Conservation (phyloP, 2,888 invertebrate species). For the Hypena proboscidalis region DNA sequence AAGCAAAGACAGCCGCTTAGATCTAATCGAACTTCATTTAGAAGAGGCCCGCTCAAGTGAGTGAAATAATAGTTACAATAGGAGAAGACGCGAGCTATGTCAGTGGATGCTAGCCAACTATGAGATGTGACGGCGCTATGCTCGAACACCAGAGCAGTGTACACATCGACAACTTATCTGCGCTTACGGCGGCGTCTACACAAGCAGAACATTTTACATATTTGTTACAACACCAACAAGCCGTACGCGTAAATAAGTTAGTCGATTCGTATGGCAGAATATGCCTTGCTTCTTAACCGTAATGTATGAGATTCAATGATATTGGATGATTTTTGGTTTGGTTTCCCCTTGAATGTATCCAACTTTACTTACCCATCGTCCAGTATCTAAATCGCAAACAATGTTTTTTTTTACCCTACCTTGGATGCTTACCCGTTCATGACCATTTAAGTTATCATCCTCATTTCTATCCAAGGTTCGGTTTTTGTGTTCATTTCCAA, state of each 20-base stretch:
- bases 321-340: conserved; percentile 42
- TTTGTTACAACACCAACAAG: no score
- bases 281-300: conserved; percentile 30
- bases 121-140: no score
- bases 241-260: no score
- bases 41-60: no score
- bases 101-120: conserved; percentile 50
- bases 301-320: conserved; percentile 38
- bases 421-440: conserved; percentile 38
- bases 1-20: no score
- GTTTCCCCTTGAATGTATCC: no score
- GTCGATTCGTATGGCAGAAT: not conserved
- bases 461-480: conserved; percentile 40
- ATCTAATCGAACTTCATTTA: no score
- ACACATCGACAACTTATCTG: no score
- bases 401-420: conserved; percentile 39
- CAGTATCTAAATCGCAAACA: conserved; percentile 57
- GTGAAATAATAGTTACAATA: no score
- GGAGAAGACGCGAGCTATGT: conserved; percentile 49
- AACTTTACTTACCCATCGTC: conserved; percentile 48
- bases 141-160: no score
- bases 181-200: no score
- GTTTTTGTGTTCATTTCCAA: conserved; percentile 35
- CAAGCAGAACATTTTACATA: no score
- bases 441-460: conserved; percentile 9